Conservation (phyloP, 2,113 vertebrate genomes). For the Lethenteron reissneri region DNA sequence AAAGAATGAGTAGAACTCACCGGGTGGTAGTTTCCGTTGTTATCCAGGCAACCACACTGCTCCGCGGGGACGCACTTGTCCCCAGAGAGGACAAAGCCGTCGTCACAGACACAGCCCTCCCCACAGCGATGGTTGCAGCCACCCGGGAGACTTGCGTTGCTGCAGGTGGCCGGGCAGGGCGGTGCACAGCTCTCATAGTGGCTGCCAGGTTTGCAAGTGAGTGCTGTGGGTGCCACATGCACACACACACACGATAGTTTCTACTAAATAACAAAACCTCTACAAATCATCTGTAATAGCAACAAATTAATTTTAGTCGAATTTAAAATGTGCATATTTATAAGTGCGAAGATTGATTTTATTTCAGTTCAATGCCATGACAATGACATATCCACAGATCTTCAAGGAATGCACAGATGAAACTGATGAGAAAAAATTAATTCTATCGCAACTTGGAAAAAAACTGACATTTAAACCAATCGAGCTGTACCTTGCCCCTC, state of each 20-base stretch:
- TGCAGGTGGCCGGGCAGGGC: slow-evolving; percentile 20
- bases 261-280: too few species aligned
- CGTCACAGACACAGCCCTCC: slow-evolving; percentile 27
- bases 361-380: too few species aligned
- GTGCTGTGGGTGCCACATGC: slow-evolving; percentile 14
- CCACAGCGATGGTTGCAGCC: slow-evolving; percentile 17
- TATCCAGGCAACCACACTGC: slow-evolving; percentile 25
- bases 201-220: slow-evolving; percentile 21
- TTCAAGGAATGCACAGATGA: too few species aligned
- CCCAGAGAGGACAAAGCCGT: slow-evolving; percentile 23
- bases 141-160: slow-evolving; percentile 4
- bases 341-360: too few species aligned
- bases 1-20: slow-evolving; percentile 18
- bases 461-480: too few species aligned
- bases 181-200: slow-evolving; percentile 20
- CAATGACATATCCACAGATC: too few species aligned
- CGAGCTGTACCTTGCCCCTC: too few species aligned
- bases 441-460: too few species aligned
- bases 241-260: not conserved
- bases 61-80: slow-evolving; percentile 19
- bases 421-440: too few species aligned
- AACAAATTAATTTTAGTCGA: too few species aligned
- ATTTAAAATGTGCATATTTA: too few species aligned
- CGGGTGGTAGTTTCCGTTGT: slow-evolving; percentile 29
- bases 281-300: too few species aligned